These are phyloP conservation scores for Shinisaurus crocodilurus DNA, from an alignment of 2,113 vertebrate species.

Conservation along the genomic window DNA sequence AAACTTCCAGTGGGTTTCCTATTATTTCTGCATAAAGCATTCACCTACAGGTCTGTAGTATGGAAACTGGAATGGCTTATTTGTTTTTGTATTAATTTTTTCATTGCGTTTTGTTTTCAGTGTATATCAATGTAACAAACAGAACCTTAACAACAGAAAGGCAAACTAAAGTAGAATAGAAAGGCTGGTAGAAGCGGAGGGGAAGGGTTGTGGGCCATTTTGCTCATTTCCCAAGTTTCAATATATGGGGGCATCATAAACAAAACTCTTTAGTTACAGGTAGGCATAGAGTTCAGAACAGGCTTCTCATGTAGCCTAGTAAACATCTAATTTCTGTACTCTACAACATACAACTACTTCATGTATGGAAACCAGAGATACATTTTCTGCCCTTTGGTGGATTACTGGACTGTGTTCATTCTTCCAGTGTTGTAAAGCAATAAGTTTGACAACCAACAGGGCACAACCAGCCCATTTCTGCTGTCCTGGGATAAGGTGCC, in stretches of 20 bases:
- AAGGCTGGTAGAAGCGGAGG: not conserved
- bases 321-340: too few species aligned
- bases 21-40: not conserved
- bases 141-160: not conserved
- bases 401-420: not conserved
- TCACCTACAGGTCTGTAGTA: not conserved
- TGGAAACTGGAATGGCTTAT: not conserved
- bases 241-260: not conserved
- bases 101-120: not conserved
- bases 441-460: not conserved
- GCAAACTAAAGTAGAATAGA: not conserved
- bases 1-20: not conserved
- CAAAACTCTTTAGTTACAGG: not conserved
- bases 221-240: not conserved
- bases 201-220: not conserved
- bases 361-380: too few species aligned
- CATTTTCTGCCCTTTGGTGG: not conserved
- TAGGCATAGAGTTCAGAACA: too few species aligned
- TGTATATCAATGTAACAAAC: not conserved
- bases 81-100: not conserved
- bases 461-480: not conserved
- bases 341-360: too few species aligned
- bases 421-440: not conserved
- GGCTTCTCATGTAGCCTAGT: too few species aligned
- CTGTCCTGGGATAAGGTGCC: too few species aligned